Evolutionary conservation across 2,888 invertebrate genomes (phyloP).

Genomic region (Anorthoa munda): DNA sequence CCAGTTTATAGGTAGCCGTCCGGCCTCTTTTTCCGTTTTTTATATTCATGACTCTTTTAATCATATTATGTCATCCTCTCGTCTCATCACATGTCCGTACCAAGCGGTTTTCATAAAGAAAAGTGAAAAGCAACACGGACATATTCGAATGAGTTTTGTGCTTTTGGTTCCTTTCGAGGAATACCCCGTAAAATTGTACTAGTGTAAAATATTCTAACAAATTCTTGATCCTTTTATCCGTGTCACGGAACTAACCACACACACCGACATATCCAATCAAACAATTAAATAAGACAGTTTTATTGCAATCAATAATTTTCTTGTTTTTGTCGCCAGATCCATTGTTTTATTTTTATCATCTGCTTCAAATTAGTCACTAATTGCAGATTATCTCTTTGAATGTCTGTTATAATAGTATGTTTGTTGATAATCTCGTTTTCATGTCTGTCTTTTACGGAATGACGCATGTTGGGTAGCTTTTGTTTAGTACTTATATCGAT

Average conservation of each 20-base stretch:
- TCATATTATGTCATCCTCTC: too few relatives aligned
- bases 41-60: too few relatives aligned
- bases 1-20: too few relatives aligned
- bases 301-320: slow-evolving; percentile 16
- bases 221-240: not conserved
- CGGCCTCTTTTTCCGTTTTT: too few relatives aligned
- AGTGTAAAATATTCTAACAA: too few relatives aligned
- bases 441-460: not conserved
- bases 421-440: slow-evolving; percentile 13
- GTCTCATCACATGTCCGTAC: too few relatives aligned
- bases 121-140: too few relatives aligned
- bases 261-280: slow-evolving; percentile 12
- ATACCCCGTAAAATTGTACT: too few relatives aligned
- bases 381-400: slow-evolving; percentile 37
- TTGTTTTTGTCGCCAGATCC: slow-evolving; percentile 23
- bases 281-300: slow-evolving; percentile 29
- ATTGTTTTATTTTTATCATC: slow-evolving; percentile 44
- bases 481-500: slow-evolving; percentile 6
- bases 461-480: slow-evolving; percentile 11
- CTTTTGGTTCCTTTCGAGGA: too few relatives aligned
- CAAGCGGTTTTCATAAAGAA: too few relatives aligned
- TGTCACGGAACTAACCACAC: not conserved
- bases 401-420: not conserved
- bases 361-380: slow-evolving; percentile 42
- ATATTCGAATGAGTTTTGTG: too few relatives aligned